Conservation (phyloP, 2,797 vertebrate species). For the Manis pentadactyla region DNA sequence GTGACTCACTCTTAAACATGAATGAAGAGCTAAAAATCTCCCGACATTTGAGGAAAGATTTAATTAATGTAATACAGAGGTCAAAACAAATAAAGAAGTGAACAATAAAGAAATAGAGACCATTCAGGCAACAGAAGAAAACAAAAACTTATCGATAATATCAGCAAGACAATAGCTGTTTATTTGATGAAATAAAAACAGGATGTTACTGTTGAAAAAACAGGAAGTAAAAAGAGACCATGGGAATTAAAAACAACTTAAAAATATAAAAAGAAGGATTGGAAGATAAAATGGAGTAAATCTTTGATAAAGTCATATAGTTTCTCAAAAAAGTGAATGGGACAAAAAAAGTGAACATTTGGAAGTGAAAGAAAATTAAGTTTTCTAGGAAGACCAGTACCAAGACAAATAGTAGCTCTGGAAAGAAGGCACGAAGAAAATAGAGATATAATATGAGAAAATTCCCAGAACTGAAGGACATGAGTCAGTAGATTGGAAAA, state of each 20-base stretch:
- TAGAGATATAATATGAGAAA: not conserved
- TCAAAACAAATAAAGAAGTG: not conserved
- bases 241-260: not conserved
- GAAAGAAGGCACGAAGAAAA: not conserved
- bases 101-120: not conserved
- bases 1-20: not conserved
- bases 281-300: not conserved
- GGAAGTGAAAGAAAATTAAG: not conserved
- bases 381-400: not conserved
- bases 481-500: not conserved
- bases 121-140: not conserved
- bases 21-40: not conserved
- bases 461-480: not conserved
- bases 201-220: not conserved
- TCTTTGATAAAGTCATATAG: not conserved
- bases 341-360: not conserved
- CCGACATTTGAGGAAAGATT: not conserved
- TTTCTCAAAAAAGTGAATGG: too few species aligned
- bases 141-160: not conserved
- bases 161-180: not conserved
- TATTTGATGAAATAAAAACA: not conserved
- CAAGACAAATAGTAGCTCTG: not conserved
- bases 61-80: not conserved
- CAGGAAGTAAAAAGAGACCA: not conserved
- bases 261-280: not conserved